Conservation (phyloP, 2,113 vertebrate species). For the Myotis yumanensis region DNA sequence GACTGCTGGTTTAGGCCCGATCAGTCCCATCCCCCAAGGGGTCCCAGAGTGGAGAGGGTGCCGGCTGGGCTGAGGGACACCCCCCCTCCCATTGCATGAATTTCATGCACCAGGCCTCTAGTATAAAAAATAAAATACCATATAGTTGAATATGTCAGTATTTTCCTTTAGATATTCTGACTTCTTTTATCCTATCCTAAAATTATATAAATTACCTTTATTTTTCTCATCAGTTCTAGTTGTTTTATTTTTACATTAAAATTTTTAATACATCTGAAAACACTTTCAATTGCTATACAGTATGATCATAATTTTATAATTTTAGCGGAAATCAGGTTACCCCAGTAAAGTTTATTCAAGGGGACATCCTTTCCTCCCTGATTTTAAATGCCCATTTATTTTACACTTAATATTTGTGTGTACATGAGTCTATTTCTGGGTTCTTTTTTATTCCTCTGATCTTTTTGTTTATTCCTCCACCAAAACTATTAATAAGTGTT, state of each 20-base stretch:
- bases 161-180: background rate
- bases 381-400: background rate
- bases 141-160: background rate
- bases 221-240: conserved; percentile 27
- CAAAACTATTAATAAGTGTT: too few species aligned
- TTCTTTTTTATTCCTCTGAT: background rate
- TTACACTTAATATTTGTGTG: background rate
- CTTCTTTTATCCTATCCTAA: background rate
- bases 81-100: too few species aligned
- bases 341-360: background rate
- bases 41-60: too few species aligned
- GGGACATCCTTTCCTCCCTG: background rate
- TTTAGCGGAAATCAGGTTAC: background rate
- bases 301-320: background rate
- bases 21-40: too few species aligned
- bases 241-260: conserved; percentile 16
- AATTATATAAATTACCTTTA: background rate
- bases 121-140: background rate
- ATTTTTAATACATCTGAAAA: conserved; percentile 15
- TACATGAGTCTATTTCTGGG: conserved; percentile 19
- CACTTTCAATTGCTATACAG: background rate
- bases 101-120: too few species aligned
- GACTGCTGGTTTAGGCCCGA: too few species aligned
- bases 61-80: too few species aligned
- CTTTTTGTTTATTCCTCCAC: too few species aligned